Percentiles rank a stretch among this genome's conserved stretches.
Evolutionary conservation across 2,113 vertebrate genomes (phyloP).

Genomic region (Catharus minimus): DNA sequence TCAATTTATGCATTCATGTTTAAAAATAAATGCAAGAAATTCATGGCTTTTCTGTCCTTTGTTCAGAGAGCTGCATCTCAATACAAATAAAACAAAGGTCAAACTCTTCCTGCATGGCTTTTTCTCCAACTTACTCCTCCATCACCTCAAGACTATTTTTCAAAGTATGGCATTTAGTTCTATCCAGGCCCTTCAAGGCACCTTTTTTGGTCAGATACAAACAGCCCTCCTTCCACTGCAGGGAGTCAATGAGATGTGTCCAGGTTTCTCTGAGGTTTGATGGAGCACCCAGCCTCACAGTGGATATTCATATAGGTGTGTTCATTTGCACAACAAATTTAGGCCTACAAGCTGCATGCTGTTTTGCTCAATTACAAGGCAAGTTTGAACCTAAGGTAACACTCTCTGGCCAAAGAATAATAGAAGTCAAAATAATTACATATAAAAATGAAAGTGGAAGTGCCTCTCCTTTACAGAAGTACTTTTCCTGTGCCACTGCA

Average conservation of each 20-base stretch:
- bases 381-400: not conserved
- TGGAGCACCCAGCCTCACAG: not conserved
- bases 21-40: not conserved
- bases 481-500: not conserved
- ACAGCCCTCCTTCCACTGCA: not conserved
- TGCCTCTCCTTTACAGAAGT: not conserved
- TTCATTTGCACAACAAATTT: not conserved
- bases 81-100: not conserved
- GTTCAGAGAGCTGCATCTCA: not conserved
- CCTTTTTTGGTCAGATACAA: not conserved
- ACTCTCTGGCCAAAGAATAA: not conserved
- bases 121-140: not conserved
- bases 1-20: not conserved
- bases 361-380: not conserved
- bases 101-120: not conserved
- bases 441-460: not conserved
- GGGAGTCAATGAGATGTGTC: not conserved
- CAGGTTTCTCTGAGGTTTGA: not conserved
- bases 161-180: not conserved
- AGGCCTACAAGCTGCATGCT: not conserved
- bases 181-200: not conserved
- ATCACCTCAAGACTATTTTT: not conserved
- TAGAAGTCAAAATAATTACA: not conserved
- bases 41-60: not conserved
- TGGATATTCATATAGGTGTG: not conserved